Evolutionary conservation across 2,797 vertebrate species (phyloP).

Genomic region (Sebastiscus tertius): DNA sequence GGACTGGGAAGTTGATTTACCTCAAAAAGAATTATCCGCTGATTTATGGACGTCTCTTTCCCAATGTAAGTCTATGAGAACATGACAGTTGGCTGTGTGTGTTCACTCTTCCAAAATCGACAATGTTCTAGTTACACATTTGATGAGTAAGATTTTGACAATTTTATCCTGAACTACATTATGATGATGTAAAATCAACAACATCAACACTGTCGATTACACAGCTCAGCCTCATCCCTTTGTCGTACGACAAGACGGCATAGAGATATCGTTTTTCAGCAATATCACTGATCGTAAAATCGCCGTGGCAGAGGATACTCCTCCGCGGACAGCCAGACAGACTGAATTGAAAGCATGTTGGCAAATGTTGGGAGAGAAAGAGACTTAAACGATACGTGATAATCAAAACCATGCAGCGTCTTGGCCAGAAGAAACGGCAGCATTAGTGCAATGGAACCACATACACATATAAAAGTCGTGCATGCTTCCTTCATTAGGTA

Average conservation of each 20-base stretch:
- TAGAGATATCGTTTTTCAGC: constrained; percentile 68
- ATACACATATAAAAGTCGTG: constrained; percentile 11
- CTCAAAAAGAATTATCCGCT: no score
- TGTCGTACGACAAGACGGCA: constrained; percentile 39
- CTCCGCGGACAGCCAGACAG: constrained; percentile 43
- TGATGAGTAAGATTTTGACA: neutral
- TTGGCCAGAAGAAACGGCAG: constrained; percentile 51
- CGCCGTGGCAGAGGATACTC: constrained; percentile 50
- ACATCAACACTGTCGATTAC: neutral
- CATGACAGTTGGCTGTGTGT: no score
- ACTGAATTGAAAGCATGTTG: constrained; percentile 63
- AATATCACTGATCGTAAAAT: constrained; percentile 58
- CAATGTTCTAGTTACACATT: constrained; percentile 5
- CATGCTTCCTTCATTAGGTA: constrained; percentile 49
- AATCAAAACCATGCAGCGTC: constrained; percentile 71
- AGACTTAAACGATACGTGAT: constrained; percentile 66
- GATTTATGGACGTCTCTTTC: no score
- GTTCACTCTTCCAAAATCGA: no score
- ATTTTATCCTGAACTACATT: constrained; percentile 17
- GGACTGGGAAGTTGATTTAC: no score
- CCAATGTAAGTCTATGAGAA: no score
- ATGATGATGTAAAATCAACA: constrained; percentile 31
- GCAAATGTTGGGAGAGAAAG: constrained; percentile 46
- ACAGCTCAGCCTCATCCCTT: neutral
- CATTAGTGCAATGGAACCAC: constrained; percentile 38